Evolutionary conservation across 2,113 vertebrate species (phyloP), one percentile per base, ranked within the genome.

Genomic region (Osmerus eperlanus): DNA sequence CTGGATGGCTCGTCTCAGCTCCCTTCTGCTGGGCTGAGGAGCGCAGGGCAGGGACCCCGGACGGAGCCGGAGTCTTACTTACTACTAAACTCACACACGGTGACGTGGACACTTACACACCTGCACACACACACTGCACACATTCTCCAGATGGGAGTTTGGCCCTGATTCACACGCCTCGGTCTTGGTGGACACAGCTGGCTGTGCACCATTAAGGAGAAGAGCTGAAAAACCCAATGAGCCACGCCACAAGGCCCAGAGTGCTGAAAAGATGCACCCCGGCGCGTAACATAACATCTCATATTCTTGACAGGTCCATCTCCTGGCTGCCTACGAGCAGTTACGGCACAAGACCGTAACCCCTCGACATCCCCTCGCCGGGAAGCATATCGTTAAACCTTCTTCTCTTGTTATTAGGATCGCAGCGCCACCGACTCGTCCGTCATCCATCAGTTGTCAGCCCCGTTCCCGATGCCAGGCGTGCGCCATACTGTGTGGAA

Each of bases 181-280:
- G 1, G 5, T 47, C 41, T 47, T 2, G 9, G 41, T 47, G 41
- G 41, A 47, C 41, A 11, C 69, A 63, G 32, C 79, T 72, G 64
- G 74, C 81, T 84, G 78, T 69, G 77, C 59, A 67, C 74, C 81
- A 87, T 88, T 84, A 85, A 56, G 21, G 59, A 19, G 15, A 3
- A 70, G 62, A 75, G 81, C 77, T 53, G 66, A 68, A 67, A 65
- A 55, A 70, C 80, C 85, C 80, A 85, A 12, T 47, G 12, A 81
- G 82, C 83, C 82, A 76, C 65, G 58, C 81, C 81, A 84, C 65
- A 78, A 81, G 74, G 73, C 76, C 77, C 55, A 18, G 67, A 78
- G 74, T 36, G 36, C 78, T 77, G 71, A 79, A 81, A 78, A 2
- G 74, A 79, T 68, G 68, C 79, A 82, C 78, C 77, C 76, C 75